A percentile compares a stretch with the other conserved stretches of the same genome.
phyloP scores from a whole-genome alignment of 2,113 vertebrate species.

The Chroicocephalus ridibundus region DNA sequence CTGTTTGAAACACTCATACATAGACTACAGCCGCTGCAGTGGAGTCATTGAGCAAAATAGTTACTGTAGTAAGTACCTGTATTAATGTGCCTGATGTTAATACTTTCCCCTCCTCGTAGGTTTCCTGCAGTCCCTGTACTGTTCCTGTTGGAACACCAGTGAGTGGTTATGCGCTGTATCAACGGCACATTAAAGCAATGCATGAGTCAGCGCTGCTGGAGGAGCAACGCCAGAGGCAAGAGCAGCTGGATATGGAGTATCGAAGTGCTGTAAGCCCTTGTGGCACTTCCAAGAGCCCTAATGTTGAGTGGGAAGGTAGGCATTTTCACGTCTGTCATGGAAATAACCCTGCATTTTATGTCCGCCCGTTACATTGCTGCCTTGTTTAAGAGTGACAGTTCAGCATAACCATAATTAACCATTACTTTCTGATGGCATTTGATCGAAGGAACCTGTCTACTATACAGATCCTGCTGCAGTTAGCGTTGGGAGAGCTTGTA shows the following conservation, averaged over 20 bases:
- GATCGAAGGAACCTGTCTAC: not conserved
- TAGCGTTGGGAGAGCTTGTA: not conserved
- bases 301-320: constrained; percentile 89
- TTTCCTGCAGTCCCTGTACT: constrained; percentile 80
- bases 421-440: not conserved
- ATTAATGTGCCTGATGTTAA: not conserved
- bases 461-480: not conserved
- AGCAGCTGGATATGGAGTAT: constrained; percentile 86
- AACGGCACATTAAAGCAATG: constrained; percentile 93
- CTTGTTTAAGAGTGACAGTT: not conserved
- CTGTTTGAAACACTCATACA: not conserved
- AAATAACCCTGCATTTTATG: not conserved
- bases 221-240: constrained; percentile 90
- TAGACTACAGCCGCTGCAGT: not conserved
- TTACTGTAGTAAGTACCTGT: not conserved
- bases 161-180: constrained; percentile 89
- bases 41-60: not conserved
- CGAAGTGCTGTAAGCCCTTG: constrained; percentile 76
- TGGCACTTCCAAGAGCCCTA: constrained; percentile 85
- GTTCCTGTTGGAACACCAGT: constrained; percentile 80
- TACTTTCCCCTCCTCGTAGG: constrained; percentile 46
- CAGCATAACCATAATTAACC: not conserved
- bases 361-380: not conserved
- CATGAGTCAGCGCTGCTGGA: constrained; percentile 91
- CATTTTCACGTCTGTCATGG: not conserved